Evolutionary conservation across 2,797 vertebrate genomes (phyloP).

Genomic region (Pelobates cultripes): DNA sequence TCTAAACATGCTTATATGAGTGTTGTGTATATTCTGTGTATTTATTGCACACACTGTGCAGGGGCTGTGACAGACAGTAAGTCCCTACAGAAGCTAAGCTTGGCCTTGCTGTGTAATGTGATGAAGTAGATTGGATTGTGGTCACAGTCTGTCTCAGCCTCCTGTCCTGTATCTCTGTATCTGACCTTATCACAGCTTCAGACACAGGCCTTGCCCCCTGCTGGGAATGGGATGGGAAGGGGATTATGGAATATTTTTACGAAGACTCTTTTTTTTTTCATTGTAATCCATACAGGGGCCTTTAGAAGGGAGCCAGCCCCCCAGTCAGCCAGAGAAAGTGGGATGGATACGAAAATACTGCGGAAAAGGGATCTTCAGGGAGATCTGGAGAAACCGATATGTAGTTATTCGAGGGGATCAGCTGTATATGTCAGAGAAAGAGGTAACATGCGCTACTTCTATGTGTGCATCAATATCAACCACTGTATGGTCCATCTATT

Average conservation of each 20-base stretch:
- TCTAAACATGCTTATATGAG: too few relatives aligned
- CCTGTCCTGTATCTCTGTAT: too few relatives aligned
- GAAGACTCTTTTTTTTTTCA: slow-evolving; percentile 9
- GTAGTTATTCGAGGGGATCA: slow-evolving; percentile 88
- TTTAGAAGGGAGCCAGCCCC: slow-evolving; percentile 76
- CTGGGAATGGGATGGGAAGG: background rate
- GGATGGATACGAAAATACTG: slow-evolving; percentile 96
- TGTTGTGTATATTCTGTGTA: too few relatives aligned
- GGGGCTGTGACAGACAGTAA: background rate
- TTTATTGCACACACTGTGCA: background rate
- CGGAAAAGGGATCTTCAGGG: slow-evolving; percentile 91
- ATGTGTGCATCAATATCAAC: too few relatives aligned
- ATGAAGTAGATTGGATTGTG: background rate
- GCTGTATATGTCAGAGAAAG: slow-evolving; percentile 90
- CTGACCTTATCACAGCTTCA: too few relatives aligned
- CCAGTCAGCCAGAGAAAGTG: slow-evolving; percentile 82
- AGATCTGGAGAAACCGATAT: slow-evolving; percentile 96
- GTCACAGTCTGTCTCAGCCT: too few relatives aligned
- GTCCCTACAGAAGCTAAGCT: background rate
- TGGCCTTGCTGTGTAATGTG: background rate
- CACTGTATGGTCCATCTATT: too few relatives aligned
- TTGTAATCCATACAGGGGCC: slow-evolving; percentile 70
- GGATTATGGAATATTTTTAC: slow-evolving; percentile 8
- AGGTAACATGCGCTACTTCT: slow-evolving; percentile 71
- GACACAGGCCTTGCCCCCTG: too few relatives aligned